Evolutionary conservation across 2,797 vertebrate genomes (phyloP), one percentile per base, ranked within the genome.

Genomic region (Characodon lateralis): DNA sequence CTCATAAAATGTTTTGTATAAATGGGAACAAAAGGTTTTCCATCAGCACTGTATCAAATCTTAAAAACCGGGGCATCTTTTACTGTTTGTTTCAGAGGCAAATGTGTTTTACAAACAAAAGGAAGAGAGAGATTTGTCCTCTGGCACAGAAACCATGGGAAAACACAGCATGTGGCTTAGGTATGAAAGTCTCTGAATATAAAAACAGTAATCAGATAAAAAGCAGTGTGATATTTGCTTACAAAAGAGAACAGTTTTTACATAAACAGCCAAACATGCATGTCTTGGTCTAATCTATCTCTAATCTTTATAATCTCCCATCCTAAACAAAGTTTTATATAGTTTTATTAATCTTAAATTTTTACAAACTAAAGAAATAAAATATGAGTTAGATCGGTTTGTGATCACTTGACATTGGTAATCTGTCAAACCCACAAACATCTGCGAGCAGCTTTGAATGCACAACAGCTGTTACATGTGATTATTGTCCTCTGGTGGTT

Each of bases 191-290:
- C 88, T 72, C 82, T 82, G 84, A 82, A 91, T 78, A 80, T 88
- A 79, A 87, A 91, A 91, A 89, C 87, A 92, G 89, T 88, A 87
- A 92, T 91, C 81, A 85, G 86, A 90, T 88, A 82, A 76, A 78
- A 63, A 71, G 81, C 65, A 59, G 85, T 85, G 86, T 89, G 85
- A 93, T 91, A 78, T 84, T 73, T 50, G 53, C 72, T 71, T 72
- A 73, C 63, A 70, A 72, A 63, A 75, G 74, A 74, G 56, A 73
- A 74, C 71, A 26, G 77, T 80, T 89, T 89, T 89, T 71, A 83
- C 66, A 79, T 76, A 79, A 76, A 88, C 77, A 92, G 88, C 79
- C 89, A 93, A 88, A 83, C 79, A 82, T 80, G 78, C 76, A 16
- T 73, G 76, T 70, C 79, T 84, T 35, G 58, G 39, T 77, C 9